phyloP scores from a whole-genome alignment of 2,113 vertebrate genomes.

The Sturnus vulgaris region DNA sequence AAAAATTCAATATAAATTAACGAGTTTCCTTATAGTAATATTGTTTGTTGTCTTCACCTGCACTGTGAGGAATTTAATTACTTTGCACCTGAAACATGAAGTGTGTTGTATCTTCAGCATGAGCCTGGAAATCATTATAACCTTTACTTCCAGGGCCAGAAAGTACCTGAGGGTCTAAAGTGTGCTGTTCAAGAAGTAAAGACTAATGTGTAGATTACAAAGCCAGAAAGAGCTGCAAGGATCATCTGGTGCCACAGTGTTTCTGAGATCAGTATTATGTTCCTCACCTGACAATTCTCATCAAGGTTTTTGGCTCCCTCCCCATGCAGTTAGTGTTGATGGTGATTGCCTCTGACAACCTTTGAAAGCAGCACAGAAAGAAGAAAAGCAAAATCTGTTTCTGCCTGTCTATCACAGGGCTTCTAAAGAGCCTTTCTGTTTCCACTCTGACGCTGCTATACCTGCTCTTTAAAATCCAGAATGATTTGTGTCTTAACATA shows the following conservation, averaged over 20 bases:
- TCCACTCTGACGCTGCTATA: neutral
- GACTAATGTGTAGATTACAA: neutral
- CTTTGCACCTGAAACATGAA: neutral
- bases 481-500: neutral
- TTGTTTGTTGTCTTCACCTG: neutral
- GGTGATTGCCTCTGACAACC: slow-evolving; percentile 3
- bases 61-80: neutral
- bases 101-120: neutral
- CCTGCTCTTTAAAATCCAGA: neutral
- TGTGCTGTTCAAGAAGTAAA: neutral
- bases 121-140: neutral
- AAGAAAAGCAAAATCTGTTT: neutral
- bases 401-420: neutral
- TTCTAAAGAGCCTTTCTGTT: neutral
- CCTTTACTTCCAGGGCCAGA: neutral
- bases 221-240: neutral
- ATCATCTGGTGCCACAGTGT: neutral
- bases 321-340: neutral
- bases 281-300: neutral
- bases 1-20: neutral
- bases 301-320: neutral
- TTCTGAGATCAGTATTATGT: neutral
- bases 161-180: neutral
- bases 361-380: neutral
- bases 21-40: neutral